phyloP scores from a whole-genome alignment of 2,113 vertebrate species.

The Paradoxurus hermaphroditus region DNA sequence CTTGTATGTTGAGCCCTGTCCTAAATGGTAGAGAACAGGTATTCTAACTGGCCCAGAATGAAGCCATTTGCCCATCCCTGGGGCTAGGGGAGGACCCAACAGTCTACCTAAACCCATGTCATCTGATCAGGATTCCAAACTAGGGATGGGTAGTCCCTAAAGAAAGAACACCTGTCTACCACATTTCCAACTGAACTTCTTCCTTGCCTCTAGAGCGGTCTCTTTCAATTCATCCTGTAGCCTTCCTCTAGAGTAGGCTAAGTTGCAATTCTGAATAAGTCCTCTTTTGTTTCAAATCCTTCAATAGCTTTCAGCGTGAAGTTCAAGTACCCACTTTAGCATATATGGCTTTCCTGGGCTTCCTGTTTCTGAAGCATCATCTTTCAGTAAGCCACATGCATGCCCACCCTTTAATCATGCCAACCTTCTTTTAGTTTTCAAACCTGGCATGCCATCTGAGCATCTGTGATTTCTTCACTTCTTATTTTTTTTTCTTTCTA shows the following conservation, averaged over 20 bases:
- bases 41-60: background rate
- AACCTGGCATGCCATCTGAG: background rate
- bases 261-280: background rate
- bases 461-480: slow-evolving; percentile 1
- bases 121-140: background rate
- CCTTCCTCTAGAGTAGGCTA: background rate
- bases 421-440: background rate
- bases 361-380: background rate
- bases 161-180: too few species aligned
- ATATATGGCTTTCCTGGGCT: background rate
- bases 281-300: background rate
- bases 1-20: background rate
- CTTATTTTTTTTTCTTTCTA: background rate
- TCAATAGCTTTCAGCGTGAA: background rate
- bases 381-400: background rate
- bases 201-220: background rate
- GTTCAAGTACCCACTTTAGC: background rate
- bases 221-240: background rate
- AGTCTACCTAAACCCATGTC: background rate
- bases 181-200: background rate
- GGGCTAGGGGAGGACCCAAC: background rate
- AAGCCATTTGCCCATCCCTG: background rate
- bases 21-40: background rate
- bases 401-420: background rate
- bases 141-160: background rate